Conservation (phyloP, 2,113 vertebrate species). For the Clinocottus analis region DNA sequence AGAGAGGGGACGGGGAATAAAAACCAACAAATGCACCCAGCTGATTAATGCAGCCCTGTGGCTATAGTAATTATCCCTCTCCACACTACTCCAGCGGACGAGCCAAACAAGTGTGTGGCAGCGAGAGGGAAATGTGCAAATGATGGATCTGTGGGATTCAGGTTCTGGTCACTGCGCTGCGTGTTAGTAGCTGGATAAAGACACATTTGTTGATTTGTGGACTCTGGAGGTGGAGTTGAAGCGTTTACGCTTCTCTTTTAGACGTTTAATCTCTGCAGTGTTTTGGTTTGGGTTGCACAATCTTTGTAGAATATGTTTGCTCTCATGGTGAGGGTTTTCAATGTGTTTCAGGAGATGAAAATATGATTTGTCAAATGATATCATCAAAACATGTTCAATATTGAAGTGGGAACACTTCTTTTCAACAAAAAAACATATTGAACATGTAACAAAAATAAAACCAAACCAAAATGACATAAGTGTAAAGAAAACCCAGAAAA, state of each 20-base stretch:
- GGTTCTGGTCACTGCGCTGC: constrained; percentile 30
- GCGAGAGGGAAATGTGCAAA: constrained; percentile 49
- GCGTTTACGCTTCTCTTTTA: constrained; percentile 3
- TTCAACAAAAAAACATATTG: background rate
- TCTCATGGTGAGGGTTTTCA: background rate
- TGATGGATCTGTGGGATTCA: constrained; percentile 46
- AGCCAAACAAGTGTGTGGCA: constrained; percentile 68
- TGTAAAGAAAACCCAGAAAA: background rate
- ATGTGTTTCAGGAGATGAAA: too few relatives aligned
- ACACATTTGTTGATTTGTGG: background rate
- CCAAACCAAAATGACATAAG: background rate
- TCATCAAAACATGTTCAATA: background rate
- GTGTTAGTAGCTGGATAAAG: constrained; percentile 22
- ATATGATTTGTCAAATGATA: background rate
- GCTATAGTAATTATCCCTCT: constrained; percentile 80
- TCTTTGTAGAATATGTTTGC: background rate
- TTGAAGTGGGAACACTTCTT: background rate
- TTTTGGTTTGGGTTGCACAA: background rate
- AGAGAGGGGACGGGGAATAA: constrained; percentile 66
- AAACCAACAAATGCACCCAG: constrained; percentile 74
- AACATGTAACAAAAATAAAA: background rate
- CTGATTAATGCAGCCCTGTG: constrained; percentile 80
- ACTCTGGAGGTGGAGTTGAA: background rate
- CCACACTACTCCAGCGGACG: constrained; percentile 72
- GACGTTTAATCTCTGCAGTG: background rate